These are phyloP conservation scores for Mayetiola destructor DNA, from an alignment of 2,888 invertebrate genomes.

Conservation along the genomic window DNA sequence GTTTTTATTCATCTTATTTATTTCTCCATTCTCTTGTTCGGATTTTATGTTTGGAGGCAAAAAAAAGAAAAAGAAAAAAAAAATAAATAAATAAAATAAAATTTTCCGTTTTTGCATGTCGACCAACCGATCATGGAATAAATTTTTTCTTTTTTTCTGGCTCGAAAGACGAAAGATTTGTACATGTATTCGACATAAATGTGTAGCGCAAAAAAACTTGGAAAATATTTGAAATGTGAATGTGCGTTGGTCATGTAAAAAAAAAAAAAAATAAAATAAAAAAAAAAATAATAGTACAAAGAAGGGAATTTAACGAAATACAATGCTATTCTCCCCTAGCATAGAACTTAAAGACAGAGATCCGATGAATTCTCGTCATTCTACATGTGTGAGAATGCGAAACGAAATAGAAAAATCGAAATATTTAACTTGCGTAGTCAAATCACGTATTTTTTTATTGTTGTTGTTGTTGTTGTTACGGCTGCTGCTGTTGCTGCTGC, in stretches of 20 bases:
- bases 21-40: background rate
- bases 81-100: background rate
- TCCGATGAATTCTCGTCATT: background rate
- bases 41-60: background rate
- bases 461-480: conserved; percentile 1
- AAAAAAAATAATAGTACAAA: background rate
- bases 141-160: too few relatives aligned
- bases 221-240: background rate
- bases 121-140: too few relatives aligned
- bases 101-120: too few relatives aligned
- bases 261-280: too few relatives aligned
- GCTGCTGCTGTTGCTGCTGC: background rate
- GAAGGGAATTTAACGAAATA: conserved; percentile 6
- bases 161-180: too few relatives aligned
- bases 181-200: too few relatives aligned
- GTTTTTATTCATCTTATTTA: conserved; percentile 2
- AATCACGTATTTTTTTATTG: conserved; percentile 4
- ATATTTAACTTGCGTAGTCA: conserved; percentile 2
- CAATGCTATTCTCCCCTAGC: background rate
- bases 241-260: conserved; percentile 1
- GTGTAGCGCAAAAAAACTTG: conserved; percentile 3
- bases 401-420: background rate
- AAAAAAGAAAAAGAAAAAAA: background rate
- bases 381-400: background rate
- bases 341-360: conserved; percentile 4